Evolutionary conservation across 35 echinoderm and acorn worm species (phyloP).

Genomic region (Eucidaris tribuloides): DNA sequence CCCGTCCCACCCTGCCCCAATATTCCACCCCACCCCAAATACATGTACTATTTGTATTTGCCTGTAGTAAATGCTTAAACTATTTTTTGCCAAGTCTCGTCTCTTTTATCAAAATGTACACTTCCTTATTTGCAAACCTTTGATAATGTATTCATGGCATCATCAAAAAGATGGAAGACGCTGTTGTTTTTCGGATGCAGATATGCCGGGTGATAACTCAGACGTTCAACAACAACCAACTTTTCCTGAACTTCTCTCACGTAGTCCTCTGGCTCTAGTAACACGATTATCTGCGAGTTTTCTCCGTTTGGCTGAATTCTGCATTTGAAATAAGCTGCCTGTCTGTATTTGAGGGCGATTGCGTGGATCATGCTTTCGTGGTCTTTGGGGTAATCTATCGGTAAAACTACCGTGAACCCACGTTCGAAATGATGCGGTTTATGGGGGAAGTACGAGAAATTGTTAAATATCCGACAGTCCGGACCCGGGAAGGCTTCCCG

Average conservation of each 20-base stretch:
- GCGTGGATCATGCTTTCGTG: constrained; percentile 38
- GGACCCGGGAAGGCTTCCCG: constrained; percentile 1
- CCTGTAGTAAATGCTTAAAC: too few species aligned
- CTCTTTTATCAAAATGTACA: too few species aligned
- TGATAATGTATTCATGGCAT: constrained; percentile 21
- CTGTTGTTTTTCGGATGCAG: constrained; percentile 38
- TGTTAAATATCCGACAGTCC: constrained; percentile 47
- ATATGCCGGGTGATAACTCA: constrained; percentile 61
- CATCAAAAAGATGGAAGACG: constrained; percentile 45
- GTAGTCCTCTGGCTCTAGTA: neutral
- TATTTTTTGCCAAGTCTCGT: too few species aligned
- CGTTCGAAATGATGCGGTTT: constrained; percentile 53
- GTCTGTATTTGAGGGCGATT: constrained; percentile 46
- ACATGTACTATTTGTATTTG: too few species aligned
- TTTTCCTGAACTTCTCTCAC: constrained; percentile 46
- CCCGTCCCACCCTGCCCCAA: too few species aligned
- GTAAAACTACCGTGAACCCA: constrained; percentile 55
- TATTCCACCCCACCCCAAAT: too few species aligned
- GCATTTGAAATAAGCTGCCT: constrained; percentile 66
- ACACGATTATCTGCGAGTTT: constrained; percentile 36
- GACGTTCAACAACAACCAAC: constrained; percentile 42
- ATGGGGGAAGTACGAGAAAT: constrained; percentile 59
- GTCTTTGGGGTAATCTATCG: constrained; percentile 7
- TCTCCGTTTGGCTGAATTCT: constrained; percentile 14
- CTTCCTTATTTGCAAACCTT: too few species aligned